phyloP scores from a whole-genome alignment of 2,113 vertebrate species.

The Electrona antarctica region DNA sequence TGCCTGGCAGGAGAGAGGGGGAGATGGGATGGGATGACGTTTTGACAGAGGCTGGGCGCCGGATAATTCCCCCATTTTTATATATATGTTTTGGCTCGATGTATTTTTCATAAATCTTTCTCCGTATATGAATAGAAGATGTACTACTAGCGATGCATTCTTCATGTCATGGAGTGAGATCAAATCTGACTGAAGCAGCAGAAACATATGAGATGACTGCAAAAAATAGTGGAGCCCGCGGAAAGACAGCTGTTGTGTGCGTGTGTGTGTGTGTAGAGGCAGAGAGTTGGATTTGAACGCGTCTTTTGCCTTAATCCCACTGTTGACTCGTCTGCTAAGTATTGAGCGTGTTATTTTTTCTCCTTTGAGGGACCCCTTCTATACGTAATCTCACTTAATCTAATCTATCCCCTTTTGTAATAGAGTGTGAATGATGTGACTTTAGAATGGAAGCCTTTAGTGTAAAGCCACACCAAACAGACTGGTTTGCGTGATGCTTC shows the following conservation, averaged over 20 bases:
- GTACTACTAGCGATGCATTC: background rate
- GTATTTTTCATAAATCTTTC: background rate
- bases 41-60: conserved; percentile 19
- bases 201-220: conserved; percentile 40
- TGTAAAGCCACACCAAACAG: conserved; percentile 72
- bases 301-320: conserved; percentile 67
- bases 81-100: background rate
- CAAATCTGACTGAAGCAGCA: conserved; percentile 9
- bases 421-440: conserved; percentile 69
- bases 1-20: conserved; percentile 18
- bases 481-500: conserved; percentile 53
- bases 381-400: conserved; percentile 80
- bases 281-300: conserved; percentile 67
- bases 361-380: conserved; percentile 74
- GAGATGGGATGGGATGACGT: conserved; percentile 12
- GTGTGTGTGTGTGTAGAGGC: conserved; percentile 10
- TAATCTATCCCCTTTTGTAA: conserved; percentile 75
- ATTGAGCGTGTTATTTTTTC: conserved; percentile 74
- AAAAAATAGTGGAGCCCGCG: conserved; percentile 31
- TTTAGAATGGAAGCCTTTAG: conserved; percentile 72
- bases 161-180: conserved; percentile 16
- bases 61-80: conserved; percentile 23
- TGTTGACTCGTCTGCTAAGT: conserved; percentile 74
- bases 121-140: conserved; percentile 5
- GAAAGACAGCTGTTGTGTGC: conserved; percentile 59